Evolutionary conservation across 2,113 vertebrate genomes (phyloP).

Genomic region (human): GRCh38 chr22:41809501-41810000

Average conservation of each 20-base stretch:
- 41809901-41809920: slow-evolving; percentile 96
- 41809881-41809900: slow-evolving; percentile 98
- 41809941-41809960: slow-evolving; percentile 98
- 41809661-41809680: neutral
- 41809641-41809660: neutral
- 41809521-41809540: neutral
- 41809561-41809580: neutral
- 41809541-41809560: neutral
- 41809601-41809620: neutral
- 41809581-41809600: neutral
- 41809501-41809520: neutral
- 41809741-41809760: neutral
- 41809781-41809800: neutral
- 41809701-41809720: neutral
- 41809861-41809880: slow-evolving; percentile 86
- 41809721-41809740: neutral
- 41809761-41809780: neutral
- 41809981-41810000: slow-evolving; percentile 99
- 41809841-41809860: neutral
- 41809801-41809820: neutral
- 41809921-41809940: slow-evolving; percentile 96
- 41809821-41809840: neutral
- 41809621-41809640: neutral
- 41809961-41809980: slow-evolving; percentile 99
- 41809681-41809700: neutral